Percentiles rank a stretch among this genome's conserved stretches.
These are phyloP conservation scores for Pteronura brasiliensis DNA, from an alignment of 2,113 vertebrate genomes.

Conservation along the genomic window DNA sequence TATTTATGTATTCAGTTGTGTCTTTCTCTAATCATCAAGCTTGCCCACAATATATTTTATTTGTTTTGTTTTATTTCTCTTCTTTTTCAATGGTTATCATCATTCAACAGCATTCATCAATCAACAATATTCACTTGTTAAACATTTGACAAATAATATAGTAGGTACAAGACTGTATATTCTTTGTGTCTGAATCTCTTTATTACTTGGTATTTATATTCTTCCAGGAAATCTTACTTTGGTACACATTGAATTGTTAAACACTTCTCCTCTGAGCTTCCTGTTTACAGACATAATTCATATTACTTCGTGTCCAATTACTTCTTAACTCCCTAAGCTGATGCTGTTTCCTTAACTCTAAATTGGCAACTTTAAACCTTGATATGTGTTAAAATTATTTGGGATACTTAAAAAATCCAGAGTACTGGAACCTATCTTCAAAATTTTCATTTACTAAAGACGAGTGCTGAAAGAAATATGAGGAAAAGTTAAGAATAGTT, in stretches of 20 bases:
- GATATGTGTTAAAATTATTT: background rate
- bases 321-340: background rate
- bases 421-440: background rate
- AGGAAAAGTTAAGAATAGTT: background rate
- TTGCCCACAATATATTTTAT: background rate
- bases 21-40: background rate
- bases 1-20: background rate
- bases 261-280: background rate
- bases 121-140: background rate
- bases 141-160: background rate
- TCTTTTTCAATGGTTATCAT: background rate
- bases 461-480: background rate
- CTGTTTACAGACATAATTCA: background rate
- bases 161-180: background rate
- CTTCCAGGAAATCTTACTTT: background rate
- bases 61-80: background rate
- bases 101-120: background rate
- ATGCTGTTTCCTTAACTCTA: background rate
- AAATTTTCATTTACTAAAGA: background rate
- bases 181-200: background rate
- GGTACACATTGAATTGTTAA: background rate
- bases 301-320: background rate
- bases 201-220: background rate
- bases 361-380: background rate
- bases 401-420: background rate